Conservation (phyloP, 2,888 invertebrate species). For the Tachystola acroxantha region DNA sequence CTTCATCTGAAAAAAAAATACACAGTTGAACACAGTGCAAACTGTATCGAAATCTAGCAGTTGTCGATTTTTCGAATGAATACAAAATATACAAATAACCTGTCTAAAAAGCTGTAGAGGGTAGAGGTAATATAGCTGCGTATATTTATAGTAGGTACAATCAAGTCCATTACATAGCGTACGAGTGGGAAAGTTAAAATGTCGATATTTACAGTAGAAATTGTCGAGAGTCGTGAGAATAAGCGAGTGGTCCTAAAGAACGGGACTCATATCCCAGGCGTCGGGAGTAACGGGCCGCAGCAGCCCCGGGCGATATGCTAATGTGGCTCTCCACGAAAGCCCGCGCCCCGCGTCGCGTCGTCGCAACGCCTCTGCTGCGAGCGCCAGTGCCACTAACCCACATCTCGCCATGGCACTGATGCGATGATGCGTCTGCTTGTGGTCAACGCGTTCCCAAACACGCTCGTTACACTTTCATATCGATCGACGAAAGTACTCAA, state of each 20-base stretch:
- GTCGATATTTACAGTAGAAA: constrained; percentile 26
- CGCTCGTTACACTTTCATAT: constrained; percentile 72
- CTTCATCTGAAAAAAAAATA: no score
- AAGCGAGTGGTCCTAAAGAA: constrained; percentile 49
- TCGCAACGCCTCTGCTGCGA: constrained; percentile 33
- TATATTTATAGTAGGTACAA: no score
- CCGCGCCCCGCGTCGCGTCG: constrained; percentile 26
- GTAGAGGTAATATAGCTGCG: no score
- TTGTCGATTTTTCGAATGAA: no score
- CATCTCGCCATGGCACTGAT: constrained; percentile 61
- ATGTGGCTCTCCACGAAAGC: constrained; percentile 49
- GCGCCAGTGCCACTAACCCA: constrained; percentile 65
- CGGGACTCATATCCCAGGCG: constrained; percentile 59
- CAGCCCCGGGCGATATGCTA: constrained; percentile 68
- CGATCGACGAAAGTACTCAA: constrained; percentile 64
- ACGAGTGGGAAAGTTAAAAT: neutral
- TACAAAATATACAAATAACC: no score
- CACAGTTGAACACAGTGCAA: no score
- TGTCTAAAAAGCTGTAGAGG: no score
- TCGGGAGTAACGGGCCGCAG: constrained; percentile 60
- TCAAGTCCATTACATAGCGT: no score
- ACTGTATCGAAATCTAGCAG: no score
- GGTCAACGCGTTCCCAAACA: constrained; percentile 63
- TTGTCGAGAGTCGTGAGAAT: constrained; percentile 52
- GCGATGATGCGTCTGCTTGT: constrained; percentile 66